Percentiles rank a stretch among this genome's conserved stretches.
Evolutionary conservation across 2,113 vertebrate species (phyloP).

Genomic region (Erythrocercus mccallii): DNA sequence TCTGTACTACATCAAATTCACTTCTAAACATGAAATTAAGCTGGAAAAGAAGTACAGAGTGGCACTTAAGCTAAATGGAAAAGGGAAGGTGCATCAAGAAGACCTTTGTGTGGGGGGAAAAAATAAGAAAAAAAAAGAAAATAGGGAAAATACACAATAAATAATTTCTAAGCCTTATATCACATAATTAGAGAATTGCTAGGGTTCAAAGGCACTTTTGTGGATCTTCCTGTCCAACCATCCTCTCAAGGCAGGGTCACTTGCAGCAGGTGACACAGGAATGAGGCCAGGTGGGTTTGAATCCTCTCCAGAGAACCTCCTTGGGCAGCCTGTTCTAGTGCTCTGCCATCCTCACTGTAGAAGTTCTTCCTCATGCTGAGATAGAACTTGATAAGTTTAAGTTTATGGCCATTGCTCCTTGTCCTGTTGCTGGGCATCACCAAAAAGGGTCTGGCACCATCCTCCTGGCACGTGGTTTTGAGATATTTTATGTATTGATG

Average conservation of each 20-base stretch:
- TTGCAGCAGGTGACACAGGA: neutral
- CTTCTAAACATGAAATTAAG: neutral
- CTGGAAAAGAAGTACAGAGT: neutral
- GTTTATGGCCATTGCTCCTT: neutral
- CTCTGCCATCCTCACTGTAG: neutral
- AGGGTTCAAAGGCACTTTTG: neutral
- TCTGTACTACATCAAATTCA: neutral
- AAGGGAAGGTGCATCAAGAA: neutral
- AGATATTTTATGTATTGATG: neutral
- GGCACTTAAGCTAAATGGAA: neutral
- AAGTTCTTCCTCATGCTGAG: neutral
- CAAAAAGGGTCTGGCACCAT: neutral
- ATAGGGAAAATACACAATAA: neutral
- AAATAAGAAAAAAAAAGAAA: neutral
- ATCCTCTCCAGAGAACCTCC: neutral
- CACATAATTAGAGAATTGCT: neutral
- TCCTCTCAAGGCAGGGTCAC: neutral
- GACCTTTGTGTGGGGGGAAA: fast-evolving
- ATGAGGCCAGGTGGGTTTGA: neutral
- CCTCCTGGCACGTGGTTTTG: neutral
- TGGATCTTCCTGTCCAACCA: neutral
- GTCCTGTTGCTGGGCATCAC: neutral
- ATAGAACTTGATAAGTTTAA: neutral
- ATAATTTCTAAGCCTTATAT: neutral
- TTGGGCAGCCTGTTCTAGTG: neutral